These are phyloP conservation scores for Scaptomyza graminum DNA, from an alignment of 1,140 invertebrate genomes.

Conservation along the genomic window DNA sequence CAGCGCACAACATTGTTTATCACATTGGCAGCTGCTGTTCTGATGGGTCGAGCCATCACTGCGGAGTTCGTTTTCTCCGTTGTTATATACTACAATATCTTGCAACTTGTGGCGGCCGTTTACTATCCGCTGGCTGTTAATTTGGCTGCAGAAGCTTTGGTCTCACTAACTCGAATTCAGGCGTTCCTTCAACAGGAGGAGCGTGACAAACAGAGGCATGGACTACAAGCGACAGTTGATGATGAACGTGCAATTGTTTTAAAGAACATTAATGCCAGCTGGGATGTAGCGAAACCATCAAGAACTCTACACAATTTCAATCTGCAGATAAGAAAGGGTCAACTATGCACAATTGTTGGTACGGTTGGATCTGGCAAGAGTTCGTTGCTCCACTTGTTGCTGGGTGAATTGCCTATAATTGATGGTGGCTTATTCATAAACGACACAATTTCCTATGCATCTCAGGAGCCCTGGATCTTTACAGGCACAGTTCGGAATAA, in stretches of 20 bases:
- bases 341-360: constrained; percentile 90
- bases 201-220: constrained; percentile 73
- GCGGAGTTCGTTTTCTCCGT: constrained; percentile 89
- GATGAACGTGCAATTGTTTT: constrained; percentile 83
- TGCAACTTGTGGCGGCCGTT: constrained; percentile 87
- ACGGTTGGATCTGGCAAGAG: constrained; percentile 92
- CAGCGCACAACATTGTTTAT: constrained; percentile 90
- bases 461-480: constrained; percentile 92
- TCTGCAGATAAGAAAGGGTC: constrained; percentile 86
- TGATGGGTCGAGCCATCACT: constrained; percentile 87
- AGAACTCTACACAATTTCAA: constrained; percentile 86
- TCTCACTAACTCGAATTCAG: constrained; percentile 88
- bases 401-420: constrained; percentile 89
- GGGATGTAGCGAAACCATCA: constrained; percentile 84
- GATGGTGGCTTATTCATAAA: constrained; percentile 87
- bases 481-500: constrained; percentile 89
- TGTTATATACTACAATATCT: constrained; percentile 88
- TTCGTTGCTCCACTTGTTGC: constrained; percentile 88
- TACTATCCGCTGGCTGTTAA: constrained; percentile 90
- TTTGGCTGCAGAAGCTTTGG: constrained; percentile 86
- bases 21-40: constrained; percentile 88
- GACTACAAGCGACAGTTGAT: constrained; percentile 31
- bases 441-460: constrained; percentile 88
- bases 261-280: constrained; percentile 85
- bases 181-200: constrained; percentile 87